Base-by-base conservation (phyloP, 1,140 invertebrate genomes). In the Lordiphosa clarofinis region DNA sequence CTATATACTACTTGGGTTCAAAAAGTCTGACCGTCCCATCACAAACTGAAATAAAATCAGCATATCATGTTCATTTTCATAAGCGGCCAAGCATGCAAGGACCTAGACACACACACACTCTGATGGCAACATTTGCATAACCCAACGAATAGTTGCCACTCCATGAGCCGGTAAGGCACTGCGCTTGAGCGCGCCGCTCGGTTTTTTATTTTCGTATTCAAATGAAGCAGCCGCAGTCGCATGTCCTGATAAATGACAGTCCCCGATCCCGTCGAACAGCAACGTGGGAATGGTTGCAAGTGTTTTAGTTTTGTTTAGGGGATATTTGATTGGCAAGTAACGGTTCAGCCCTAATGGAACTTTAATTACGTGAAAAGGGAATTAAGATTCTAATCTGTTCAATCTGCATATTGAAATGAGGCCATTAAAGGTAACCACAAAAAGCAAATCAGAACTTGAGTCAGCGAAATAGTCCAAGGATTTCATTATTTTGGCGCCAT, bases 1-100 rank as follows among this genome's bases (percentile, higher is more conserved):
- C 5, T 47, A 36, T 12, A 13, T n/a, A 40, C 21, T n/a, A 40
- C 21, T 24, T 24, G 21, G 21, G 21, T 24, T 5, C 21, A 13
- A 48, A 35, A 28, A 47, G 46, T 19, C 37, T 12, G 21, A 21
- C 31, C 52, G 52, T 55, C 52, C 53, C 54, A 31, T 31, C 40
- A 46, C 39, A 50, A 57, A 36, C 33, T 11, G 37, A 39, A 60
- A 65, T 60, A 56, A 61, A 81, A 82, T 82, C 75, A 79, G 56
- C 71, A 74, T 75, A 82, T 81, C 75, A 81, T 82, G 76, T 75
- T 68, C 66, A 82, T 82, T 82, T 81, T 72, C 66, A 67, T 58
- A 68, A 58, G 67, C 76, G 71, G 36, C 75, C 52, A 81, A 64
- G 58, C 75, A 81, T 81, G 76, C 71, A 82, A 71, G 75, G 61